Percentiles rank a stretch among this genome's conserved stretches.
These are phyloP conservation scores for Sthenelais limicola DNA, from an alignment of 2,888 invertebrate species.

Conservation along the genomic window DNA sequence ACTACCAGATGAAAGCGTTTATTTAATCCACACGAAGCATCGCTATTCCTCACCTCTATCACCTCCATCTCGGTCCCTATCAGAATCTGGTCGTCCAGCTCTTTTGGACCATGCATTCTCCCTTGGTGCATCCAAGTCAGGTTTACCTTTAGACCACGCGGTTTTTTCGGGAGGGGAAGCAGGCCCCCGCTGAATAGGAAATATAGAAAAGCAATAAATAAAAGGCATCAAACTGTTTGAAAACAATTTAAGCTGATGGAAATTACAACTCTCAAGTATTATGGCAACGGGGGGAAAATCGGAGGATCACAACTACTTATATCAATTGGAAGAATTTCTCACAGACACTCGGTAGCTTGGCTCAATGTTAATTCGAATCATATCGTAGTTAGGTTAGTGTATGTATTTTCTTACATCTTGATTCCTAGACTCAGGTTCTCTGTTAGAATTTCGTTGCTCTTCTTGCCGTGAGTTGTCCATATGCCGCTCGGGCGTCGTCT, in stretches of 20 bases:
- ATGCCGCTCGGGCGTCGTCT: too few species aligned
- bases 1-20: too few species aligned
- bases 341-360: background rate
- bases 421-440: too few species aligned
- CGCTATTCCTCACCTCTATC: too few species aligned
- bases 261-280: background rate
- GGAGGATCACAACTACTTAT: background rate
- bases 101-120: slow-evolving; percentile 38
- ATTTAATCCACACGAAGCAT: too few species aligned
- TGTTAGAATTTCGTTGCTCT: too few species aligned
- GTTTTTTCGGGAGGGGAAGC: slow-evolving; percentile 5
- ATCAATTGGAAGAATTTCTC: background rate
- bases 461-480: too few species aligned
- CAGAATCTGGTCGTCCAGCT: background rate
- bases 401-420: too few species aligned
- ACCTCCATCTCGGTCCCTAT: background rate
- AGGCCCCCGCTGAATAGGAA: slow-evolving; percentile 3
- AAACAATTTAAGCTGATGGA: background rate
- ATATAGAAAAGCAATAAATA: background rate
- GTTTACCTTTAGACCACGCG: slow-evolving; percentile 25
- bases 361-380: too few species aligned
- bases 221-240: background rate
- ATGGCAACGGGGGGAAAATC: background rate
- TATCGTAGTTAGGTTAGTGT: too few species aligned
- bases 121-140: slow-evolving; percentile 26